Conservation (phyloP, 2,797 vertebrate genomes). For the Alosa sapidissima region DNA sequence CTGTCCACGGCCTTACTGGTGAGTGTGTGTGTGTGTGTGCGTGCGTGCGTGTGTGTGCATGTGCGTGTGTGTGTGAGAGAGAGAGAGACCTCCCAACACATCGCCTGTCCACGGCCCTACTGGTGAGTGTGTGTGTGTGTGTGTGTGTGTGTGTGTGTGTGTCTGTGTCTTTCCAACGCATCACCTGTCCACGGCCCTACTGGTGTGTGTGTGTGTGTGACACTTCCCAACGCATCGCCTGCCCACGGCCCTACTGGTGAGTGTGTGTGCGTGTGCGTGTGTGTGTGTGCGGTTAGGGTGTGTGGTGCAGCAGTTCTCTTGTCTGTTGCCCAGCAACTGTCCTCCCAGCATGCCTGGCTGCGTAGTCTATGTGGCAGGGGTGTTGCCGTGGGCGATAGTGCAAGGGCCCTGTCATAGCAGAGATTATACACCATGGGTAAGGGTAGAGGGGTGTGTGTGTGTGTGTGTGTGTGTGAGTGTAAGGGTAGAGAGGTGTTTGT, state of each 20-base stretch:
- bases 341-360: no score
- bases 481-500: neutral
- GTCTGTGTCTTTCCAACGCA: no score
- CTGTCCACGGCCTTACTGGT: constrained; percentile 92
- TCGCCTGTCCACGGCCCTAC: no score
- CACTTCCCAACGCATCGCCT: no score
- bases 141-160: no score
- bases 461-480: constrained; percentile 26
- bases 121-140: neutral
- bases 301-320: no score
- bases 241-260: neutral
- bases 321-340: no score
- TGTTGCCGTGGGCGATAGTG: no score
- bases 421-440: no score
- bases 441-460: constrained; percentile 35
- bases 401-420: no score
- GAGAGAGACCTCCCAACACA: neutral
- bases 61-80: neutral
- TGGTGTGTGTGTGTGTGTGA: neutral
- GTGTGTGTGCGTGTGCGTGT: constrained; percentile 21
- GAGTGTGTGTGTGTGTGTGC: neutral
- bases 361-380: no score
- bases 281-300: neutral
- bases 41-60: neutral
- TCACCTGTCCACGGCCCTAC: no score